These are phyloP conservation scores for Ctenopoma multispine DNA, from an alignment of 2,797 vertebrate genomes.

Conservation along the genomic window DNA sequence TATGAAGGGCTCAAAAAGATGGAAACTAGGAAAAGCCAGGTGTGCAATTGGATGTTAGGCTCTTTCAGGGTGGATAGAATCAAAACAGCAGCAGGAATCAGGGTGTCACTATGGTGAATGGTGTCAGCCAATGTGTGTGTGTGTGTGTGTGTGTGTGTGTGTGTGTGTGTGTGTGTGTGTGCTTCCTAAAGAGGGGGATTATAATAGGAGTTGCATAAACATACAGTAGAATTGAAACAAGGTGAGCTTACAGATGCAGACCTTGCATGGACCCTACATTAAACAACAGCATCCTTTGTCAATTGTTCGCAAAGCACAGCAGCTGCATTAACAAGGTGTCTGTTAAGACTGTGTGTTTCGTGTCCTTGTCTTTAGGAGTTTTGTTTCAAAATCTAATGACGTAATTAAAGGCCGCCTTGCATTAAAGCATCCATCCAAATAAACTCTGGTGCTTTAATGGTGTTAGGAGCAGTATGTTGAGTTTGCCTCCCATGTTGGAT, in stretches of 20 bases:
- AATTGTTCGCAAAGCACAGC: slow-evolving; percentile 27
- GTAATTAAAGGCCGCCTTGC: slow-evolving; percentile 11
- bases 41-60: slow-evolving; percentile 38
- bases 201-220: slow-evolving; percentile 65
- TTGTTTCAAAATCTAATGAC: slow-evolving; percentile 20
- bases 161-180: slow-evolving; percentile 7
- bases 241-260: slow-evolving; percentile 56
- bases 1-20: slow-evolving; percentile 58
- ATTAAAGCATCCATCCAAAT: neutral
- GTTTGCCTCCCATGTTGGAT: too few relatives aligned
- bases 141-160: slow-evolving; percentile 19
- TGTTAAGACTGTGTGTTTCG: slow-evolving; percentile 47
- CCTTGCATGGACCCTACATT: slow-evolving; percentile 38
- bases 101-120: slow-evolving; percentile 38
- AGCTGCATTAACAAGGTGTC: slow-evolving; percentile 56
- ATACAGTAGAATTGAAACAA: slow-evolving; percentile 56
- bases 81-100: slow-evolving; percentile 34
- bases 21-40: slow-evolving; percentile 39
- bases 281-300: slow-evolving; percentile 78
- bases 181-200: slow-evolving; percentile 53
- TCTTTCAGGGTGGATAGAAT: slow-evolving; percentile 14
- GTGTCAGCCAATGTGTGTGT: neutral
- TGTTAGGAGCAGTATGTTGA: neutral
- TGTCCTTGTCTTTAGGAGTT: slow-evolving; percentile 56
- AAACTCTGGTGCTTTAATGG: neutral